phyloP scores from a whole-genome alignment of 2,888 invertebrate genomes.

The Plagiodera versicolora region DNA sequence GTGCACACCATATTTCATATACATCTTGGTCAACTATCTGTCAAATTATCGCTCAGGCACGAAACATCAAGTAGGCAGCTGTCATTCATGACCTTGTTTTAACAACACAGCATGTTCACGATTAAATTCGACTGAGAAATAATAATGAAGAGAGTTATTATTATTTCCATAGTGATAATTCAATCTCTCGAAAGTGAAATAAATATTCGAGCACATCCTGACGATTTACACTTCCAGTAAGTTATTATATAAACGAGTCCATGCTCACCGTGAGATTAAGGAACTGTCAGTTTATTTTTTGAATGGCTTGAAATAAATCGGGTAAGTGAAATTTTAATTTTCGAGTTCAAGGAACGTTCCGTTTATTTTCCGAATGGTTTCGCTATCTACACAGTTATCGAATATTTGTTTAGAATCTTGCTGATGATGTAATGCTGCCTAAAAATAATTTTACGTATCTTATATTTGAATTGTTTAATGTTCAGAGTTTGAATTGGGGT shows the following conservation, averaged over 20 bases:
- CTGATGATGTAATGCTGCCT: background rate
- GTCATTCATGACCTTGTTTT: too few relatives aligned
- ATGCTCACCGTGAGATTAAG: background rate
- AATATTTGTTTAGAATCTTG: background rate
- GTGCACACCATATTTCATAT: too few relatives aligned
- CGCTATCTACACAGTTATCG: background rate
- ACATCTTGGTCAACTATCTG: too few relatives aligned
- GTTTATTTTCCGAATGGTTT: background rate
- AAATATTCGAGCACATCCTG: background rate
- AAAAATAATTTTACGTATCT: background rate
- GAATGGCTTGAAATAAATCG: background rate
- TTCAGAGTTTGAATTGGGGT: background rate
- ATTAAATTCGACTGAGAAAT: too few relatives aligned
- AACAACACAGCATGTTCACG: too few relatives aligned
- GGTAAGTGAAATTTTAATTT: too few relatives aligned
- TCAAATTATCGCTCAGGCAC: too few relatives aligned
- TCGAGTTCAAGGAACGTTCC: background rate
- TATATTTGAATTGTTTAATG: background rate
- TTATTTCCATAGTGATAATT: too few relatives aligned
- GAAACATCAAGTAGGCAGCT: too few relatives aligned
- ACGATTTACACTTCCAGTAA: background rate
- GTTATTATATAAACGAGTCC: background rate
- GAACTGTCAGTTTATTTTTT: background rate
- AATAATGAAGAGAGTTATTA: too few relatives aligned
- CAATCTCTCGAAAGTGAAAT: too few relatives aligned